Conservation (phyloP, 2,797 vertebrate species). For the Mus caroli region DNA sequence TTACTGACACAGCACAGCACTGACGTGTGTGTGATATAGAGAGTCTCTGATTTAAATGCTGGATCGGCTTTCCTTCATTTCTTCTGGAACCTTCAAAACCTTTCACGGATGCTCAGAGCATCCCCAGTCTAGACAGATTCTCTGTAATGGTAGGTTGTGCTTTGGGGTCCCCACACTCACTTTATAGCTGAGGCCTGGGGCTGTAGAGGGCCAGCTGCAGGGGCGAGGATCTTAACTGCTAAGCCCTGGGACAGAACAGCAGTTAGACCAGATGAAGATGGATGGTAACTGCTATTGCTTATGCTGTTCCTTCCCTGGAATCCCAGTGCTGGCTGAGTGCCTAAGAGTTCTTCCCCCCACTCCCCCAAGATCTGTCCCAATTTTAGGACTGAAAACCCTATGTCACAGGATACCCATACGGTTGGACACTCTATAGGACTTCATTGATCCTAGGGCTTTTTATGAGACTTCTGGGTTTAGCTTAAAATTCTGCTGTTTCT, state of each 20-base stretch:
- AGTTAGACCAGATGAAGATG: background rate
- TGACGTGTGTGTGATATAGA: background rate
- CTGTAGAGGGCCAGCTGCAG: too few relatives aligned
- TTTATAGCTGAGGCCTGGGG: background rate
- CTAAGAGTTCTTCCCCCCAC: background rate
- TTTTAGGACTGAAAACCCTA: background rate
- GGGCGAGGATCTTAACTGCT: too few relatives aligned
- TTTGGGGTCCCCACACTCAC: background rate
- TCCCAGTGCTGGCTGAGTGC: background rate
- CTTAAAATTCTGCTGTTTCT: background rate
- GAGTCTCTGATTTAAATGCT: background rate
- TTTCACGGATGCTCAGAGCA: background rate
- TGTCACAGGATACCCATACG: background rate
- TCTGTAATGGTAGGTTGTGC: background rate
- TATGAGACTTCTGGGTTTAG: background rate
- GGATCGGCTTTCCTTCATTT: background rate
- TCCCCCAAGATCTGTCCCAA: background rate
- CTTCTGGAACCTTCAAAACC: background rate
- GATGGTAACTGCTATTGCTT: background rate
- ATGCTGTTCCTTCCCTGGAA: background rate
- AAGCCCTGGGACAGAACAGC: background rate
- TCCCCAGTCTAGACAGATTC: background rate
- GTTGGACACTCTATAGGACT: background rate
- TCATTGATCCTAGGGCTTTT: background rate
- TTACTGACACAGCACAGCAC: background rate